Conservation (phyloP, 1,140 invertebrate species). For the Drosophila nigrodunni region DNA sequence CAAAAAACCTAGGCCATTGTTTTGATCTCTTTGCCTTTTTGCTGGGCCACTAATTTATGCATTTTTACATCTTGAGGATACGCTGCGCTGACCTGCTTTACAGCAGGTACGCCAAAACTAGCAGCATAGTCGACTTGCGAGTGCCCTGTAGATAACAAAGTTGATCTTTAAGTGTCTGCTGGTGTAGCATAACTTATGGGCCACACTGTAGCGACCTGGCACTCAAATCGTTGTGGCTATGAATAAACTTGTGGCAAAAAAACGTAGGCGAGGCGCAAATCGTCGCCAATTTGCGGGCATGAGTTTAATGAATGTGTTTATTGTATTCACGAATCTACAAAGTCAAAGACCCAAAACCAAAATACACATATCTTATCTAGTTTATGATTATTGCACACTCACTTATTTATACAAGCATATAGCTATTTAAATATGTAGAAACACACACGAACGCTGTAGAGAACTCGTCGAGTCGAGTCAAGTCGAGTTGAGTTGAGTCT, state of each 20-base stretch:
- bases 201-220: neutral
- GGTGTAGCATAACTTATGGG: neutral
- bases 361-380: slow-evolving; percentile 49
- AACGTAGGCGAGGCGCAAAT: slow-evolving; percentile 38
- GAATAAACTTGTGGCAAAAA: slow-evolving; percentile 20
- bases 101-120: neutral
- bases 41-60: slow-evolving; percentile 26
- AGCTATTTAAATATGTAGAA: neutral
- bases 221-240: slow-evolving; percentile 7
- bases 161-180: neutral
- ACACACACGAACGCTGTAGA: neutral
- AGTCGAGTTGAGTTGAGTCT: neutral
- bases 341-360: slow-evolving; percentile 61
- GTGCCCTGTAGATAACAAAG: neutral
- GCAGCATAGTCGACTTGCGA: neutral
- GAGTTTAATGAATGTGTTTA: slow-evolving; percentile 60
- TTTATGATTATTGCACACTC: slow-evolving; percentile 58
- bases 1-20: slow-evolving; percentile 52
- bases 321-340: slow-evolving; percentile 45
- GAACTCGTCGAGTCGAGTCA: too few relatives aligned
- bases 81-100: slow-evolving; percentile 2
- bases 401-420: neutral
- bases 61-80: slow-evolving; percentile 6
- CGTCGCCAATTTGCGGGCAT: slow-evolving; percentile 52
- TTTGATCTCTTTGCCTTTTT: slow-evolving; percentile 37